Conservation (phyloP, 1,140 invertebrate genomes). For the Notospermus geniculatus region DNA sequence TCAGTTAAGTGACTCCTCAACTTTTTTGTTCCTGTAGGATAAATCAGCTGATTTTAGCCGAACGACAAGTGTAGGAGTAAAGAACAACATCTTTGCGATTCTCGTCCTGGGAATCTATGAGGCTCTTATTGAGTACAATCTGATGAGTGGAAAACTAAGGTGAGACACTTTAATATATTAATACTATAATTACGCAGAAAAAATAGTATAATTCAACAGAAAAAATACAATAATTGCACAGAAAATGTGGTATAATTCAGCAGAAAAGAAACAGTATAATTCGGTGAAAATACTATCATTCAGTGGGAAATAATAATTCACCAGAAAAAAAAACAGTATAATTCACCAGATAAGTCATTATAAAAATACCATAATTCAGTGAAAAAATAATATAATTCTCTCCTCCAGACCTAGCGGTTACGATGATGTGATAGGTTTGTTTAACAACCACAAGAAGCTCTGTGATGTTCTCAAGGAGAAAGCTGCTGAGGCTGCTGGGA, state of each 20-base stretch:
- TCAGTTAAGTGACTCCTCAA: neutral
- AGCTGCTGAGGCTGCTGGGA: constrained; percentile 28
- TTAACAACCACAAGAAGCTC: constrained; percentile 38
- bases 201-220: too few species aligned
- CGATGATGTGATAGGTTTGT: constrained; percentile 21
- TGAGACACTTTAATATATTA: too few species aligned
- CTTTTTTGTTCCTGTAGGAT: constrained; percentile 39
- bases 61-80: constrained; percentile 44
- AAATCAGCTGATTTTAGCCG: constrained; percentile 51
- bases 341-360: neutral
- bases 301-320: too few species aligned
- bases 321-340: neutral
- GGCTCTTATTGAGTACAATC: constrained; percentile 53
- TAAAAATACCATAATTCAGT: neutral
- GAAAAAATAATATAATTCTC: neutral
- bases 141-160: constrained; percentile 35
- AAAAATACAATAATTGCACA: too few species aligned
- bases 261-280: too few species aligned
- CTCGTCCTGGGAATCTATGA: constrained; percentile 56
- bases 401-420: too few species aligned
- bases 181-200: too few species aligned
- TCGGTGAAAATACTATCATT: too few species aligned
- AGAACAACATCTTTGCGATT: constrained; percentile 50
- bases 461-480: constrained; percentile 42
- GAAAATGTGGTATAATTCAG: too few species aligned